Conservation (phyloP, 2,797 vertebrate species). For the Rhinatrema bivittatum region DNA sequence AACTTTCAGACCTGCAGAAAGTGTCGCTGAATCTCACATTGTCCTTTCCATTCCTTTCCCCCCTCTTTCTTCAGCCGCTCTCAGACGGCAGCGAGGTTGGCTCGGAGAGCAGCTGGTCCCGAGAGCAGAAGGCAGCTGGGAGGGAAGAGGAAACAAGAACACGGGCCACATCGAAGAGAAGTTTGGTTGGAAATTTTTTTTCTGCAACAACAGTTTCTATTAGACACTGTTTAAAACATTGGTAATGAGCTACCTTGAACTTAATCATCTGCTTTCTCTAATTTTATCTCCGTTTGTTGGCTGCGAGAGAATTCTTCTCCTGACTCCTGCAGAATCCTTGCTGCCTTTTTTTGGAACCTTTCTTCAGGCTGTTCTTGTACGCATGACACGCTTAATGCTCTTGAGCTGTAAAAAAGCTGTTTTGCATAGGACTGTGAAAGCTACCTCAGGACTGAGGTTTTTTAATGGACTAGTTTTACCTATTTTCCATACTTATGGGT, state of each 20-base stretch:
- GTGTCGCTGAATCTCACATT: too few relatives aligned
- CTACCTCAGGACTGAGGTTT: constrained; percentile 32
- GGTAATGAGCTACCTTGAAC: constrained; percentile 3
- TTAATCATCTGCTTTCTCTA: constrained; percentile 10
- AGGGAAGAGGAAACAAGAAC: too few relatives aligned
- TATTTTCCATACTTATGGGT: constrained; percentile 32
- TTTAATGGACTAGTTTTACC: constrained; percentile 36
- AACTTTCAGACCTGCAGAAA: too few relatives aligned
- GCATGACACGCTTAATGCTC: constrained; percentile 36
- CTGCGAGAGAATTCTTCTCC: constrained; percentile 4
- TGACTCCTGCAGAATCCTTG: not conserved
- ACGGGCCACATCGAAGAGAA: too few relatives aligned
- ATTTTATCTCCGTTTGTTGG: constrained; percentile 20
- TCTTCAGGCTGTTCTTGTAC: constrained; percentile 24
- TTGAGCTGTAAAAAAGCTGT: constrained; percentile 34
- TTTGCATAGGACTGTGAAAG: constrained; percentile 27
- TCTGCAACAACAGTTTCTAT: constrained; percentile 8
- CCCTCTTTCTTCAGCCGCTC: too few relatives aligned
- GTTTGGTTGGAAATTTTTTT: not conserved
- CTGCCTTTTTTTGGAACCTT: constrained; percentile 21
- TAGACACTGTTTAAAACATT: constrained; percentile 16
- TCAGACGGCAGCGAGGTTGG: too few relatives aligned
- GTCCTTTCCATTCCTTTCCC: too few relatives aligned
- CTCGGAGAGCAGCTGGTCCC: too few relatives aligned
- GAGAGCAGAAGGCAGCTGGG: too few relatives aligned